phyloP scores from a whole-genome alignment of 2,888 invertebrate species.

The Sinodicranocentrus sp. region DNA sequence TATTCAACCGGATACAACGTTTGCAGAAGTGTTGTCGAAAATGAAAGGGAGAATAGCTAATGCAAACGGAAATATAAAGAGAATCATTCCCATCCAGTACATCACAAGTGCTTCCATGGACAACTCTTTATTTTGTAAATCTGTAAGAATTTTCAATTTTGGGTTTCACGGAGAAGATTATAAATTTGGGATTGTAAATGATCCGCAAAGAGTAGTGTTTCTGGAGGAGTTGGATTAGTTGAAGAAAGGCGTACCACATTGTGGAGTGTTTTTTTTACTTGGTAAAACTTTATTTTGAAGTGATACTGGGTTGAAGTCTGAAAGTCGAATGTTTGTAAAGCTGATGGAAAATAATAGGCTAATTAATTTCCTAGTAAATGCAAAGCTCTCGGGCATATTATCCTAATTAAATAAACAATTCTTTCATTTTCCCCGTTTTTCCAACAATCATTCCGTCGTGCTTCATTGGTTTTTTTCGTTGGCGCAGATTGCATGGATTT shows the following conservation, averaged over 20 bases:
- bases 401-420: too few relatives aligned
- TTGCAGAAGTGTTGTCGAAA: slow-evolving; percentile 10
- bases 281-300: too few relatives aligned
- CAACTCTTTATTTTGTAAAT: slow-evolving; percentile 9
- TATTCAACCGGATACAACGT: slow-evolving; percentile 8
- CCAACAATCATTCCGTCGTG: too few relatives aligned
- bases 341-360: too few relatives aligned
- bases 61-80: background rate
- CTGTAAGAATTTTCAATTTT: background rate
- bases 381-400: too few relatives aligned
- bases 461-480: too few relatives aligned
- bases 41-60: slow-evolving; percentile 28
- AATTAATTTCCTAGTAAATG: too few relatives aligned
- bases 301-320: too few relatives aligned
- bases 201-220: background rate
- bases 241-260: slow-evolving; percentile 41
- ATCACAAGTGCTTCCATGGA: background rate
- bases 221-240: slow-evolving; percentile 20
- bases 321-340: too few relatives aligned
- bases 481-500: too few relatives aligned
- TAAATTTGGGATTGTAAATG: background rate
- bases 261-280: background rate
- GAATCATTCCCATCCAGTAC: background rate
- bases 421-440: too few relatives aligned
- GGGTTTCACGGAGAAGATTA: background rate